Evolutionary conservation across 2,113 vertebrate genomes (phyloP), one percentile per base, ranked within the genome.

Genomic region (Tapirus terrestris): DNA sequence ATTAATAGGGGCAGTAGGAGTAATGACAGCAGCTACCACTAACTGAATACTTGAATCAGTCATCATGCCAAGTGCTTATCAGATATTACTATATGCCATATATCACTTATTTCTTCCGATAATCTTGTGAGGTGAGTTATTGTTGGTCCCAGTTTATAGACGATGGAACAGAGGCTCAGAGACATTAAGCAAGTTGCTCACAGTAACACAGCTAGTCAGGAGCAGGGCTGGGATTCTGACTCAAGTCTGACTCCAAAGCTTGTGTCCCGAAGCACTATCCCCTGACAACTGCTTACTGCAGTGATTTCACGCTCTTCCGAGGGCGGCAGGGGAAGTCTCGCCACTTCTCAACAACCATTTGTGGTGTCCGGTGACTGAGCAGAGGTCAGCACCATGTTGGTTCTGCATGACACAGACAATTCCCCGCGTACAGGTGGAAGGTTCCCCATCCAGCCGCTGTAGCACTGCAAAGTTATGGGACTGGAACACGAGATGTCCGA

Each of bases 151-250:
- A 84, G 53, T 65, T 39, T 65, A 31, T 58, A 83, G 31, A 20
- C 72, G 91, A 77, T 76, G 18, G 88, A 83, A 80, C 27, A 45
- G 70, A 80, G 53, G 72, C 56, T 92, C 17, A 56, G 33, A 70
- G 39, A 92, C 33, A 61, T 70, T 84, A 73, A 92, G 83, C 16
- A 92, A 89, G 58, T 58, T 92, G 45, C 25, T 94, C 31, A 79
- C 60, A 36, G 9, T 68, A 89, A n/a, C 1, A n/a, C 60, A 83
- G 23, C 53, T 65, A 79, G 25, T 29, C 25, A 88, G 53, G 53
- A 76, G 18, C n/a, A 94, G 87, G 72, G 53, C 12, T 27, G 81
- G 82, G n/a, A 53, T 91, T 61, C 75, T 77, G 61, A 86, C n/a
- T 87, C 92, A 75, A 76, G 48, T 12, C 2, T 89, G 90, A 72